These are phyloP conservation scores for Leptobrachium leishanense DNA, from an alignment of 2,113 vertebrate genomes.

Conservation along the genomic window DNA sequence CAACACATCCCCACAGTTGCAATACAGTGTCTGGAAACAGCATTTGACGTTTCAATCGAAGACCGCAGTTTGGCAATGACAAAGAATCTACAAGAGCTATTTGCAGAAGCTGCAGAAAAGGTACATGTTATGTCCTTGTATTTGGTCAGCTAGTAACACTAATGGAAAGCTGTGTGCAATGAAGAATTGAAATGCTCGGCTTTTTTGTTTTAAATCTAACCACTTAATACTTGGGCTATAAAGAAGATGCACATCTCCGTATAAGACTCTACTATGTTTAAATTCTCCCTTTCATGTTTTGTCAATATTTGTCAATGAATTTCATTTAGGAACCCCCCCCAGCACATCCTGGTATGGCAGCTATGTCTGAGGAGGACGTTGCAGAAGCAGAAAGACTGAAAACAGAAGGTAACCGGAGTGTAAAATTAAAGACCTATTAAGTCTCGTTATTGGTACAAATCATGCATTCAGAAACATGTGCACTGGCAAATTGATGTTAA, in stretches of 20 bases:
- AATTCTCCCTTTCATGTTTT: background rate
- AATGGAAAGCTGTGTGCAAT: no score
- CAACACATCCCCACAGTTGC: conserved; percentile 72
- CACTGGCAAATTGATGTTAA: no score
- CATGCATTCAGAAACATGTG: background rate
- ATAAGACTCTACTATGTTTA: no score
- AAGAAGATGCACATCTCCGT: no score
- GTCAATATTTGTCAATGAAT: background rate
- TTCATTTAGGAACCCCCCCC: conserved; percentile 2
- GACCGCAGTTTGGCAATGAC: conserved; percentile 79
- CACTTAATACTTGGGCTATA: no score
- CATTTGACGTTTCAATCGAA: conserved; percentile 83
- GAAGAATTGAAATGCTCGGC: no score
- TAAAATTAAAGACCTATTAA: background rate
- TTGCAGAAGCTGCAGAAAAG: conserved; percentile 69
- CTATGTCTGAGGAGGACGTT: conserved; percentile 76
- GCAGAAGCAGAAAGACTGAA: conserved; percentile 88
- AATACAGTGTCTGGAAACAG: conserved; percentile 95
- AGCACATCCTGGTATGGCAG: conserved; percentile 58
- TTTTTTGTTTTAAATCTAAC: no score
- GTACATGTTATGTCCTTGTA: conserved; percentile 56
- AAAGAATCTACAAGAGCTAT: conserved; percentile 84
- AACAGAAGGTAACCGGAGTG: conserved; percentile 75
- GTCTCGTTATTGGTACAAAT: background rate
- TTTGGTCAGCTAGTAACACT: no score